Evolutionary conservation across 2,113 vertebrate genomes (phyloP).

Genomic region (Heterochromis multidens): DNA sequence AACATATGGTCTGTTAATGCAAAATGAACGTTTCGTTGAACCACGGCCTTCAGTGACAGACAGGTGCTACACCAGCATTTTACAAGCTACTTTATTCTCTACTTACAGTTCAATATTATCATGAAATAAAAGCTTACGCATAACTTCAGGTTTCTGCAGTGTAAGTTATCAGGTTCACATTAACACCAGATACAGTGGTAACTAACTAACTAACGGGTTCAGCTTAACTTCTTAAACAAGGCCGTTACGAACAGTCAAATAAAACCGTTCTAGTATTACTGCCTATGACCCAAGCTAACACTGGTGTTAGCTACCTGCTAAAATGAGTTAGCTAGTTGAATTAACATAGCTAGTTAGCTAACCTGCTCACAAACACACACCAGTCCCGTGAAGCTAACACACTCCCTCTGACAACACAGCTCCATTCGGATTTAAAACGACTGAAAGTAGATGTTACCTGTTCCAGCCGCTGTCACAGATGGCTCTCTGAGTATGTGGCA

Average conservation of each 20-base stretch:
- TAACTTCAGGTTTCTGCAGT: neutral
- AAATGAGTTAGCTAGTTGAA: neutral
- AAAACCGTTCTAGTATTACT: neutral
- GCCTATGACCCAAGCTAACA: neutral
- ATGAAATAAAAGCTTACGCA: neutral
- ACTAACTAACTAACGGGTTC: neutral
- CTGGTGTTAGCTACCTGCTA: neutral
- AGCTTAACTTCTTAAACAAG: neutral
- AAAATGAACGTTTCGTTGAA: neutral
- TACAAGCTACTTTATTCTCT: neutral
- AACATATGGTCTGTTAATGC: neutral
- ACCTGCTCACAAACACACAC: neutral
- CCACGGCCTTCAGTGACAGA: neutral
- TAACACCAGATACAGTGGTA: neutral
- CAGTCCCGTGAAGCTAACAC: too few relatives aligned
- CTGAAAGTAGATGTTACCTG: neutral
- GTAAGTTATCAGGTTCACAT: neutral
- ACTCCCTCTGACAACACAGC: fast-evolving
- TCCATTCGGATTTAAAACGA: fast-evolving
- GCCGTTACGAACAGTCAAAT: neutral
- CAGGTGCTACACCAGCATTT: neutral
- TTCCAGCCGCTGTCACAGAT: neutral
- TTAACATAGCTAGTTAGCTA: conserved; percentile 17
- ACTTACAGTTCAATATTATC: neutral
- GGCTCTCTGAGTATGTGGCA: conserved; percentile 45